Evolutionary conservation across 2,113 vertebrate species (phyloP).

Genomic region (Apus apus): DNA sequence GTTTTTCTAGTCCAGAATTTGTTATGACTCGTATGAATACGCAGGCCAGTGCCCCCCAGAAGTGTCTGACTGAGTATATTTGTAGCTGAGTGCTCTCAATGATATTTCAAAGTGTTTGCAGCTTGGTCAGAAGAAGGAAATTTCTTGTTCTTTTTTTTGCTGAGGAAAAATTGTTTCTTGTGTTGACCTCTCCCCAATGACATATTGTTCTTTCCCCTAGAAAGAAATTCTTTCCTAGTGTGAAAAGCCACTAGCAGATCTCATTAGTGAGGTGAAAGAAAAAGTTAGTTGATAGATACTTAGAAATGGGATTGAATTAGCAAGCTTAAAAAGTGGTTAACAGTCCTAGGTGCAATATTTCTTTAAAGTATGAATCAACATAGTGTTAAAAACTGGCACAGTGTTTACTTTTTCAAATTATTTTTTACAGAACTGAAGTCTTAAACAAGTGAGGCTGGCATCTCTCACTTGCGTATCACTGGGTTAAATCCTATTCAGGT

Average conservation of each 20-base stretch:
- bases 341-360: background rate
- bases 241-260: background rate
- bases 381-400: background rate
- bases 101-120: background rate
- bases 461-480: background rate
- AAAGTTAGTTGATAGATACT: background rate
- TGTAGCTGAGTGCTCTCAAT: background rate
- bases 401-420: background rate
- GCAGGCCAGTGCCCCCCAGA: background rate
- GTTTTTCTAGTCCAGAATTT: background rate
- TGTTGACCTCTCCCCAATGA: background rate
- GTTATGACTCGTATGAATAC: background rate
- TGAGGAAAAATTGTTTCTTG: background rate
- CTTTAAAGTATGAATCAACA: background rate
- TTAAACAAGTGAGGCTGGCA: background rate
- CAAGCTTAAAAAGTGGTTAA: background rate
- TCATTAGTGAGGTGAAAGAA: background rate
- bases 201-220: background rate
- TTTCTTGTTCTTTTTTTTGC: background rate
- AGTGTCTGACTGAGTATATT: background rate
- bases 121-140: background rate
- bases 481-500: background rate
- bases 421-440: background rate
- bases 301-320: background rate
- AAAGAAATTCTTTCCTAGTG: no score